Conservation (phyloP, 1,140 invertebrate genomes). For the Pseudobourletiella spinata region DNA sequence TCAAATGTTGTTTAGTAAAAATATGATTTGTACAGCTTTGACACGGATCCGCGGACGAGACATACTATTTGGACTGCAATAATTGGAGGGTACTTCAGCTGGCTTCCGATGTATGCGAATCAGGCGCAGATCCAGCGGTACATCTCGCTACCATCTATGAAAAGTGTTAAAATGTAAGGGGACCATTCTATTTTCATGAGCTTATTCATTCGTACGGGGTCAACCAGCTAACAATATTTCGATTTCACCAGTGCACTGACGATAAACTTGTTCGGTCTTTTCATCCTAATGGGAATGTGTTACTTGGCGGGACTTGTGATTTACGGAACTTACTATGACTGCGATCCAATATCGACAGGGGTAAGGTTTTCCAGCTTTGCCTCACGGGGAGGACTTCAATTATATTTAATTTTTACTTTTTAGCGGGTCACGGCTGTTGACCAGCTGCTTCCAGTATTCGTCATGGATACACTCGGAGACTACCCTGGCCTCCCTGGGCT, state of each 20-base stretch:
- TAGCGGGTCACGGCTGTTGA: slow-evolving; percentile 24
- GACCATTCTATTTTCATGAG: too few species aligned
- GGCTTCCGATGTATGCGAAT: slow-evolving; percentile 66
- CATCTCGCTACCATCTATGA: slow-evolving; percentile 22
- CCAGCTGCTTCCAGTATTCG: slow-evolving; percentile 43
- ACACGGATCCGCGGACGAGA: slow-evolving; percentile 39
- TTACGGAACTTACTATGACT: slow-evolving; percentile 20
- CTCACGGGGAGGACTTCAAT: too few species aligned
- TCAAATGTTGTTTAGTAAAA: background rate
- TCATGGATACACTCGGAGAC: slow-evolving; percentile 43
- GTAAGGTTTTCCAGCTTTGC: too few species aligned
- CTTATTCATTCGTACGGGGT: too few species aligned
- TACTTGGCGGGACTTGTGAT: slow-evolving; percentile 22
- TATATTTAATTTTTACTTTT: too few species aligned
- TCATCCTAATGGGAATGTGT: slow-evolving; percentile 23
- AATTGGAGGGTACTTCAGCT: slow-evolving; percentile 80
- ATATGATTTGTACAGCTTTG: slow-evolving; percentile 10
- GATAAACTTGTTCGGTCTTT: slow-evolving; percentile 27
- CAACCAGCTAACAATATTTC: too few species aligned
- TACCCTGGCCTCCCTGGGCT: slow-evolving; percentile 28
- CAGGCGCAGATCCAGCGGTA: slow-evolving; percentile 30
- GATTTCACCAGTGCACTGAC: slow-evolving; percentile 41
- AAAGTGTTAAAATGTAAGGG: slow-evolving; percentile 43
- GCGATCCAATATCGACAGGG: slow-evolving; percentile 11
- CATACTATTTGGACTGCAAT: slow-evolving; percentile 82